These are phyloP conservation scores for Prorops nasuta DNA, from an alignment of 1,140 invertebrate genomes.

Conservation along the genomic window DNA sequence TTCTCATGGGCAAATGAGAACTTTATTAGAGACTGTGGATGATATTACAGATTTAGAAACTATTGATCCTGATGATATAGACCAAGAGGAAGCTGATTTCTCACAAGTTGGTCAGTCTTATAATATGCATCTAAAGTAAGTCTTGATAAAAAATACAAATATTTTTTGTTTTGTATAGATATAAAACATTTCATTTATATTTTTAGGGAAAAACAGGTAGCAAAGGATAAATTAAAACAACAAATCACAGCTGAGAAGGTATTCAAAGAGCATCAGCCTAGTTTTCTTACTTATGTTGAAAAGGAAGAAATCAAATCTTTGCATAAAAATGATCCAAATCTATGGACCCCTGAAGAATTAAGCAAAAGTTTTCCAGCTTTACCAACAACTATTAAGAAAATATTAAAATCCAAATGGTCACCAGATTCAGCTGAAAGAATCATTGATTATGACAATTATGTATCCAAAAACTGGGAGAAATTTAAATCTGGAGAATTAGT, in stretches of 20 bases:
- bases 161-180: neutral
- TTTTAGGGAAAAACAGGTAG: constrained; percentile 37
- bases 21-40: neutral
- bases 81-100: constrained; percentile 57
- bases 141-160: neutral
- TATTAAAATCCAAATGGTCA: constrained; percentile 65
- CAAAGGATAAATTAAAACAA: constrained; percentile 55
- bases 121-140: constrained; percentile 40
- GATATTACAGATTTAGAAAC: neutral
- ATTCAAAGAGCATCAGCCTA: constrained; percentile 66
- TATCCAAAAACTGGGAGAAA: constrained; percentile 67
- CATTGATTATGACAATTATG: constrained; percentile 63
- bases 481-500: constrained; percentile 58
- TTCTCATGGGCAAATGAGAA: too few species aligned
- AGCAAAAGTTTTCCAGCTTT: constrained; percentile 78
- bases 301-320: constrained; percentile 79
- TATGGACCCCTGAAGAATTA: constrained; percentile 72
- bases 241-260: constrained; percentile 72
- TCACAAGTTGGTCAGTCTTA: constrained; percentile 44
- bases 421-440: constrained; percentile 60
- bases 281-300: constrained; percentile 79
- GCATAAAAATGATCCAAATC: constrained; percentile 64
- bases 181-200: neutral
- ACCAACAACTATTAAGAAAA: constrained; percentile 60
- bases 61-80: constrained; percentile 35